phyloP scores from a whole-genome alignment of 2,797 vertebrate species.

The Lepilemur ruficaudatus region DNA sequence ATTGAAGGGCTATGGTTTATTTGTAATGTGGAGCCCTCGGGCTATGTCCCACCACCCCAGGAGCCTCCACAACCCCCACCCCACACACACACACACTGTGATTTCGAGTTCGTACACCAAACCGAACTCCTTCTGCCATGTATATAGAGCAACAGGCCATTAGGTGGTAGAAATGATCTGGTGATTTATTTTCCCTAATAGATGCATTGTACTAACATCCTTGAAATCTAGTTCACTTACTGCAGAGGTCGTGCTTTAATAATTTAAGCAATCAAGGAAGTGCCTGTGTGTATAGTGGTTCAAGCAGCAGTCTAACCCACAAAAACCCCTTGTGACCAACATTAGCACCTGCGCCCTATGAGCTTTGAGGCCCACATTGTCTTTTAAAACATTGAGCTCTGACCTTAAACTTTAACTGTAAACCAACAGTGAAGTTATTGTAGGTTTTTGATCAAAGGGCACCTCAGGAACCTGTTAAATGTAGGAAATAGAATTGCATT shows the following conservation, averaged over 20 bases:
- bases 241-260: neutral
- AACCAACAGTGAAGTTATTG: neutral
- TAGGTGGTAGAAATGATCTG: neutral
- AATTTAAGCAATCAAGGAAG: neutral
- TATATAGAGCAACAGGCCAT: neutral
- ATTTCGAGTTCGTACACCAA: neutral
- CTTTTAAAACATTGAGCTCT: neutral
- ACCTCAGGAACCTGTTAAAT: neutral
- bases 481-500: neutral
- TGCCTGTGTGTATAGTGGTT: neutral
- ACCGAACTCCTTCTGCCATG: neutral
- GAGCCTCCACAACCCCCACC: neutral
- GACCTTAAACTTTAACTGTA: neutral
- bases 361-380: neutral
- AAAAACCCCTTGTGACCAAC: neutral
- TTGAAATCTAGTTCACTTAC: neutral
- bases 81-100: neutral
- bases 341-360: neutral
- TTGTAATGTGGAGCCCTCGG: neutral
- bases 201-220: neutral
- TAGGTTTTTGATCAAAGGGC: neutral
- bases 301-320: neutral
- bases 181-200: neutral
- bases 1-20: neutral
- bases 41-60: neutral